Base-by-base conservation (phyloP, 2,113 vertebrate species). In the Takifugu flavidus region DNA sequence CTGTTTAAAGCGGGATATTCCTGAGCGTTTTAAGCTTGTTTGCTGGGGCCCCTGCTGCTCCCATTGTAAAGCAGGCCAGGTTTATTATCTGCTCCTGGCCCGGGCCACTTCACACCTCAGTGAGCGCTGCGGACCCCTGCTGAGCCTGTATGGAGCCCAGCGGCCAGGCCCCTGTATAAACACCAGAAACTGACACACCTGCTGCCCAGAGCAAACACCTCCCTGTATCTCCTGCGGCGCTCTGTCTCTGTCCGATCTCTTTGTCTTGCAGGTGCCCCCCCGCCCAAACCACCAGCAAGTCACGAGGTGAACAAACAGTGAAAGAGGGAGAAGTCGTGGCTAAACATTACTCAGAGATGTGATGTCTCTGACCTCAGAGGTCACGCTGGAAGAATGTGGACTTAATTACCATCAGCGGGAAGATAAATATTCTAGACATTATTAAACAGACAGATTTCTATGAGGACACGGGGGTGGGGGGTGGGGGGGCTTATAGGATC, bases 71-170 rank as follows among this genome's bases (percentile, higher is more conserved):
- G 86, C 79, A 49, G 72, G 49, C 62, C 59, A 67, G 75, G 73
- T 79, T 82, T 86, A 73, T 82, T 72, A 82, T 80, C 77, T 74
- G 43, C 59, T 66, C 64, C 77, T 62, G 56, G 75, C 73, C 65
- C 10, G 28, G 77, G 70, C 76, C 83, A 85, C 79, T 87, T 89
- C 82, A 83, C 86, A 87, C 86, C 79, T 85, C 70, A 2, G 67
- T 82, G 74, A 78, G 29, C 63, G 65, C 76, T 45, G 55, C 0
- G 46, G 69, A 42, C 79, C 53, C 86, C 78, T 13, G 74, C 84
- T 80, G 87, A 70, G 82, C 59, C 50, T 79, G 71, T 65, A 73
- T 46, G 62, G 66, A 72, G 75, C 15, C 14, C 58, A 57, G 63
- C 51, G 64, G 62, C 62, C 43, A 62, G 63, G 46, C 50, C 14